phyloP scores from a whole-genome alignment of 2,888 invertebrate genomes.

The Chymomyza amoena region DNA sequence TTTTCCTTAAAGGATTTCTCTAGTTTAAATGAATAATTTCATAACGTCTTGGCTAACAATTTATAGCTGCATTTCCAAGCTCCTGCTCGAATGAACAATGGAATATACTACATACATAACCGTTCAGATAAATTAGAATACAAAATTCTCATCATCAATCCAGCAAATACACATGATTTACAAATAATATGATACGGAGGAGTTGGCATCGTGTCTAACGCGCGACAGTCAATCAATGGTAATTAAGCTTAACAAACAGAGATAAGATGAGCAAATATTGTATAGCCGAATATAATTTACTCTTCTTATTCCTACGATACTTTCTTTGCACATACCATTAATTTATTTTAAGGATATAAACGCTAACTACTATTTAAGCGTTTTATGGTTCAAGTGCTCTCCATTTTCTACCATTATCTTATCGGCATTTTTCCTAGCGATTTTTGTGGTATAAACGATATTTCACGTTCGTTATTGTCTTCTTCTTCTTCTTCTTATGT shows the following conservation, averaged over 20 bases:
- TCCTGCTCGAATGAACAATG: not conserved
- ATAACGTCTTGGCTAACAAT: conserved; percentile 31
- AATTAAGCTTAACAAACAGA: not conserved
- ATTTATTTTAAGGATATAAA: too few species aligned
- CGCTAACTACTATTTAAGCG: too few species aligned
- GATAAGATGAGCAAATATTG: not conserved
- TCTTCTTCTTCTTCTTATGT: too few species aligned
- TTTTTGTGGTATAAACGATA: too few species aligned
- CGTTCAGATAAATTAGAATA: conserved; percentile 34
- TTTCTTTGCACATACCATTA: too few species aligned
- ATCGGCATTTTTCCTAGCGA: too few species aligned
- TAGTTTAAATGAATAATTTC: conserved; percentile 35
- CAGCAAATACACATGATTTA: not conserved
- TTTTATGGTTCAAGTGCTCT: too few species aligned
- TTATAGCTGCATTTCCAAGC: conserved; percentile 9
- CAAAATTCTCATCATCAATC: not conserved
- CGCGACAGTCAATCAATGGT: not conserved
- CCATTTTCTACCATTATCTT: too few species aligned
- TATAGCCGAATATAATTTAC: not conserved
- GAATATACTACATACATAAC: conserved; percentile 29
- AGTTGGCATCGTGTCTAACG: not conserved
- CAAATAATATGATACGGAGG: conserved; percentile 6
- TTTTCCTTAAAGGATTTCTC: conserved; percentile 18
- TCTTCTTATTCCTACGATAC: not conserved
- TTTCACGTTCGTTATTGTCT: too few species aligned